Evolutionary conservation across 1,140 invertebrate species (phyloP).

Genomic region (Antheraea mylitta): DNA sequence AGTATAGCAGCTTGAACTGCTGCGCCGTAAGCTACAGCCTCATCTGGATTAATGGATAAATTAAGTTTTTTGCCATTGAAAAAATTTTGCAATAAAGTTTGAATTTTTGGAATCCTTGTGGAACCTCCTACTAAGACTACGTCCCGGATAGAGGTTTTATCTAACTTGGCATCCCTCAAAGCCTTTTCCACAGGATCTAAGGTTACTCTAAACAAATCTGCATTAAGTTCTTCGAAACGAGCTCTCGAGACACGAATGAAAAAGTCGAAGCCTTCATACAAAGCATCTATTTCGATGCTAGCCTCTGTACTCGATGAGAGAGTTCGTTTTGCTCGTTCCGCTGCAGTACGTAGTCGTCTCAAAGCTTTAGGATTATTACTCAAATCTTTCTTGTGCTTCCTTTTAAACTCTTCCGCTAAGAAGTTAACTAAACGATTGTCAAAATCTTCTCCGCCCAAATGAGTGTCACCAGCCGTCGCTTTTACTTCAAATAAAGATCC

Average conservation of each 20-base stretch:
- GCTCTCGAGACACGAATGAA: conserved; percentile 72
- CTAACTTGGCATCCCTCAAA: conserved; percentile 84
- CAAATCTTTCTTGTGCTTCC: conserved; percentile 67
- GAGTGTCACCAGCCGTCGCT: no score
- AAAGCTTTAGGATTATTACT: conserved; percentile 87
- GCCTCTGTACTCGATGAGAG: conserved; percentile 77
- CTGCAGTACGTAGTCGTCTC: conserved; percentile 82
- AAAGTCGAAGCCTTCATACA: conserved; percentile 86
- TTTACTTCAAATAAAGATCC: conserved; percentile 49
- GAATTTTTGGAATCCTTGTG: conserved; percentile 80
- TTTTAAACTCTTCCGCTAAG: conserved; percentile 85
- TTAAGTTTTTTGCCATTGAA: conserved; percentile 99
- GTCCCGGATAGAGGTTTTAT: conserved; percentile 83
- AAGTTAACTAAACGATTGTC: conserved; percentile 92
- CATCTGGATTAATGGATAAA: conserved; percentile 86
- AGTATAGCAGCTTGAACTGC: conserved; percentile 98
- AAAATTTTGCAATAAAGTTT: conserved; percentile 88
- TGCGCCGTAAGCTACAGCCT: conserved; percentile 96
- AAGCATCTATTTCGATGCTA: conserved; percentile 76
- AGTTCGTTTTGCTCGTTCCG: conserved; percentile 68
- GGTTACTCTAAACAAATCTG: conserved; percentile 77
- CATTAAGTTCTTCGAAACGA: conserved; percentile 74
- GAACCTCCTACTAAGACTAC: conserved; percentile 86
- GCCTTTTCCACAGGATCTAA: conserved; percentile 80
- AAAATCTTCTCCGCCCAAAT: conserved; percentile 58